These are phyloP conservation scores for Hemicentrotus pulcherrimus DNA, from an alignment of 35 echinoderm and acorn worm genomes.

Conservation along the genomic window DNA sequence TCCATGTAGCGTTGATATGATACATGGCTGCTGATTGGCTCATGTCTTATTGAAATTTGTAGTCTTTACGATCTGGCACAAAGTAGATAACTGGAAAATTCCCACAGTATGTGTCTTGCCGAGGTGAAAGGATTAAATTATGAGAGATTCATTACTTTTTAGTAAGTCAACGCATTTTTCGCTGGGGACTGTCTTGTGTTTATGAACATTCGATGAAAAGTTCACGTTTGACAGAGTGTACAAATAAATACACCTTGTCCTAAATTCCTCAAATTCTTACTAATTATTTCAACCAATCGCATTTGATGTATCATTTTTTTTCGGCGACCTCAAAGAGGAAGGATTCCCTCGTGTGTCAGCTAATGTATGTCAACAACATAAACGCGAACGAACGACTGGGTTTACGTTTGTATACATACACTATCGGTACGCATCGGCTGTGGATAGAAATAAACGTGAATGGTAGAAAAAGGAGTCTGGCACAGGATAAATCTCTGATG, in stretches of 20 bases:
- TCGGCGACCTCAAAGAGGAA: constrained; percentile 15
- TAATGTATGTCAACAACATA: background rate
- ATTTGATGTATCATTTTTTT: background rate
- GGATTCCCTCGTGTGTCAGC: background rate
- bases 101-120: no score
- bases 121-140: no score
- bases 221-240: background rate
- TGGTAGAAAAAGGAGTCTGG: background rate
- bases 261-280: background rate
- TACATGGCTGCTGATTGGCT: background rate
- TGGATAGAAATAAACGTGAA: background rate
- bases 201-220: background rate
- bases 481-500: background rate
- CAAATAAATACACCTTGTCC: background rate
- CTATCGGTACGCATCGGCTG: background rate
- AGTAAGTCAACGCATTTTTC: background rate
- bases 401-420: background rate
- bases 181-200: background rate
- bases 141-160: background rate
- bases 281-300: background rate
- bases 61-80: background rate
- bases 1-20: background rate
- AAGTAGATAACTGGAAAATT: no score
- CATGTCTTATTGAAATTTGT: background rate
- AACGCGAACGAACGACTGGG: background rate